Conservation (phyloP, 2,888 invertebrate species). For the Drosophila barbarae region DNA sequence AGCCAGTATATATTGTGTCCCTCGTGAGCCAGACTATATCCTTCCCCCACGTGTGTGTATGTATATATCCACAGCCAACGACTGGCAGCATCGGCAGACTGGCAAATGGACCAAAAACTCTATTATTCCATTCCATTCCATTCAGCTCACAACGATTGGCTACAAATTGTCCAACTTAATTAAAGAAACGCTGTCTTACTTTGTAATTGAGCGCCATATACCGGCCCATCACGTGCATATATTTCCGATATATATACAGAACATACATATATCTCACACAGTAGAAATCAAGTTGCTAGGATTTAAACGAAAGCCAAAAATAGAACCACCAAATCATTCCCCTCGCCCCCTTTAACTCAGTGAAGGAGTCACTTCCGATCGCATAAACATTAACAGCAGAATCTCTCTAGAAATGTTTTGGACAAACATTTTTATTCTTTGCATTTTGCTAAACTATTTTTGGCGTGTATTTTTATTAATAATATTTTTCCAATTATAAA, state of each 20-base stretch:
- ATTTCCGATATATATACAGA: background rate
- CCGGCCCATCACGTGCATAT: conserved; percentile 10
- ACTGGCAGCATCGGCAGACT: conserved; percentile 6
- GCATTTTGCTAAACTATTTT: no score
- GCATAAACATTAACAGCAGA: no score
- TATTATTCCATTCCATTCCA: conserved; percentile 26
- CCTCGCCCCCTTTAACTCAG: no score
- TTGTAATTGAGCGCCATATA: conserved; percentile 57
- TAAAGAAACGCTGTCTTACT: conserved; percentile 69
- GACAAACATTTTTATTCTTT: no score
- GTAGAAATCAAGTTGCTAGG: background rate
- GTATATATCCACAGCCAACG: background rate
- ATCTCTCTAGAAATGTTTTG: no score
- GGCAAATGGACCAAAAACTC: conserved; percentile 39
- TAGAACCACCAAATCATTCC: no score
- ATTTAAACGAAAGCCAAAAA: no score
- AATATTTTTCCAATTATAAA: background rate
- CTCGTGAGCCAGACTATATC: background rate
- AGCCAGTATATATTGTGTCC: background rate
- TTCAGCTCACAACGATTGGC: conserved; percentile 53
- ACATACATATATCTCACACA: background rate
- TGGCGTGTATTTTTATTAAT: background rate
- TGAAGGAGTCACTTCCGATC: no score
- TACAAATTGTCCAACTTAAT: conserved; percentile 73
- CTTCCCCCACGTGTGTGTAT: background rate